Conservation (phyloP, 1,140 invertebrate genomes). For the Monomorium pharaonis region DNA sequence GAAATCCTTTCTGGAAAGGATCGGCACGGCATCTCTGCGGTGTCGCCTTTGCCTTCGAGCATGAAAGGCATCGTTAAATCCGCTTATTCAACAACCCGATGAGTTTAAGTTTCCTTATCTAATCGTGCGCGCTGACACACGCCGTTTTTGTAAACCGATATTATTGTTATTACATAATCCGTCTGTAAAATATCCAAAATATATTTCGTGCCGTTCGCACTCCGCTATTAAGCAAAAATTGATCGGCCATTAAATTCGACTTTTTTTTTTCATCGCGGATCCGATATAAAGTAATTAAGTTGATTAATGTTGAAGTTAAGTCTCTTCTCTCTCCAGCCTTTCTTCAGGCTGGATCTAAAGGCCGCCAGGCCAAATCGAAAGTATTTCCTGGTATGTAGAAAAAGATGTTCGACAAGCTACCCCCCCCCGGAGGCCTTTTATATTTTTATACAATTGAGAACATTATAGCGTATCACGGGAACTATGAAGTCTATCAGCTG, state of each 20-base stretch:
- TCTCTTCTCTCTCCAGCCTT: neutral
- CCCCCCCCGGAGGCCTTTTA: neutral
- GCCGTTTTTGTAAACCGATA: slow-evolving; percentile 3
- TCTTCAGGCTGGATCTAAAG: no score
- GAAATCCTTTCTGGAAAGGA: slow-evolving; percentile 32
- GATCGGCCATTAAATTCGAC: neutral
- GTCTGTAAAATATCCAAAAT: neutral
- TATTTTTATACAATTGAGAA: slow-evolving; percentile 49
- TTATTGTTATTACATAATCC: neutral
- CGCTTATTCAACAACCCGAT: slow-evolving; percentile 15
- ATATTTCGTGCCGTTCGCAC: neutral
- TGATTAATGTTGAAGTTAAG: slow-evolving; percentile 15
- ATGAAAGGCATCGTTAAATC: slow-evolving; percentile 17
- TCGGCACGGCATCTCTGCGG: neutral
- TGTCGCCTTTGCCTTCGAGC: slow-evolving; percentile 9
- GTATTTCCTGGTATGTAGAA: slow-evolving; percentile 36
- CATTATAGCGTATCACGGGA: slow-evolving; percentile 59
- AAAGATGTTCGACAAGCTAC: slow-evolving; percentile 42
- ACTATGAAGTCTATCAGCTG: slow-evolving; percentile 66
- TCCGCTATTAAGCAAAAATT: neutral
- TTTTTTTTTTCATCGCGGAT: neutral
- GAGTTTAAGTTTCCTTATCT: slow-evolving; percentile 29
- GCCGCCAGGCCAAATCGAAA: neutral
- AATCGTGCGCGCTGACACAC: slow-evolving; percentile 23
- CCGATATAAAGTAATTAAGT: neutral